phyloP scores from a whole-genome alignment of 2,797 vertebrate genomes.

The Ataeniobius toweri region DNA sequence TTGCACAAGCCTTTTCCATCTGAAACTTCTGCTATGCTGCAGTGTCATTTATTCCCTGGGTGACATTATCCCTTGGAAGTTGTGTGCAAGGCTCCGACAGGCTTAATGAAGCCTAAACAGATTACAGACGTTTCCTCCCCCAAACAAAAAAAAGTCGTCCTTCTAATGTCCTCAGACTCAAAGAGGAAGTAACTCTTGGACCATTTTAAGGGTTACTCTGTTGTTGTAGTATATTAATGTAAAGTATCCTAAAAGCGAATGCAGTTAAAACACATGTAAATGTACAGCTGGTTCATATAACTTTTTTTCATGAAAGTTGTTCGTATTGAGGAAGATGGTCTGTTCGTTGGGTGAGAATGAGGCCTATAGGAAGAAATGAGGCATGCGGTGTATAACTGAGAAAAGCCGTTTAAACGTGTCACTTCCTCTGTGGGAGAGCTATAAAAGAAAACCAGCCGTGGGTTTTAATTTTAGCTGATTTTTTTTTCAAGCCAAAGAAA shows the following conservation, averaged over 20 bases:
- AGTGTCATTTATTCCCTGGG: slow-evolving; percentile 15
- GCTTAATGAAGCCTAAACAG: slow-evolving; percentile 59
- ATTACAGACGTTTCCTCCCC: slow-evolving; percentile 58
- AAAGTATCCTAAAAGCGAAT: neutral
- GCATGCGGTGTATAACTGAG: neutral
- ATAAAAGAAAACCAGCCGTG: slow-evolving; percentile 10
- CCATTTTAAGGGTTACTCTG: slow-evolving; percentile 53
- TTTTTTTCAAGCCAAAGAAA: neutral
- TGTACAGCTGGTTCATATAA: neutral
- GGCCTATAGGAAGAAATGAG: neutral
- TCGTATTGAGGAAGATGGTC: neutral
- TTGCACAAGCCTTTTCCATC: neutral
- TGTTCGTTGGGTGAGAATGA: slow-evolving; percentile 4
- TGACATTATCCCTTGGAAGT: slow-evolving; percentile 37
- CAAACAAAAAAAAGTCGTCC: slow-evolving; percentile 34
- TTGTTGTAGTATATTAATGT: neutral
- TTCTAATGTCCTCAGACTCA: slow-evolving; percentile 53
- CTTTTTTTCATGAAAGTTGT: neutral
- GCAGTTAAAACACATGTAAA: neutral
- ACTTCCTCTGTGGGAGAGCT: slow-evolving; percentile 29
- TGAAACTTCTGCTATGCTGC: neutral
- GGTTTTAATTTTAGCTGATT: slow-evolving; percentile 11
- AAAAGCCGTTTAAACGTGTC: slow-evolving; percentile 7
- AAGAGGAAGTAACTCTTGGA: slow-evolving; percentile 63
- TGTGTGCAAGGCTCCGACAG: slow-evolving; percentile 23